A percentile compares a stretch with the other conserved stretches of the same genome.
Evolutionary conservation across 2,797 vertebrate species (phyloP).

Genomic region (Uromys caudimaculatus): DNA sequence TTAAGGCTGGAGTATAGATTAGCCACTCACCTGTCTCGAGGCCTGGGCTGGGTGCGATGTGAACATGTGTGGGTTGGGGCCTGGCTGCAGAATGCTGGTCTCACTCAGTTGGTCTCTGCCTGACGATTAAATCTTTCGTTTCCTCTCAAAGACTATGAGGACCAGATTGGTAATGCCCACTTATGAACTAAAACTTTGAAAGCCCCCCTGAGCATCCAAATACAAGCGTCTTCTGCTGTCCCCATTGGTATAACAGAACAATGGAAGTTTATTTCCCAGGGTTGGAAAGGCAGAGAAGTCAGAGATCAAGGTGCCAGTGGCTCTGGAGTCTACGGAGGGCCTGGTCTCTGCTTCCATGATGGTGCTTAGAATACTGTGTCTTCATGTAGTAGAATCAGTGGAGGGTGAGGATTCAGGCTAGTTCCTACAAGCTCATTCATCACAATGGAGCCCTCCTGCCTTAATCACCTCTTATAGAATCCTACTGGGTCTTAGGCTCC

Average conservation of each 20-base stretch:
- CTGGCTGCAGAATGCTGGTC: not conserved
- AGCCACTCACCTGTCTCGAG: fast-evolving
- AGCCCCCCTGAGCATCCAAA: too few relatives aligned
- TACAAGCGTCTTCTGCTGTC: not conserved
- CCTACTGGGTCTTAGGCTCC: not conserved
- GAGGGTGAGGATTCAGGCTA: not conserved
- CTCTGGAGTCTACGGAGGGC: not conserved
- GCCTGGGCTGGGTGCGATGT: not conserved
- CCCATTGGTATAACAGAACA: not conserved
- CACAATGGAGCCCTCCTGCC: not conserved
- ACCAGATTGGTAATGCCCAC: not conserved
- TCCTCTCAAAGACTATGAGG: not conserved
- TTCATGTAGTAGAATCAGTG: not conserved
- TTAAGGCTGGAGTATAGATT: too few relatives aligned
- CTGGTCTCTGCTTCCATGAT: not conserved
- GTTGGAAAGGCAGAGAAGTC: not conserved
- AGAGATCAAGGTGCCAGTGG: not conserved
- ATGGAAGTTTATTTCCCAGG: not conserved
- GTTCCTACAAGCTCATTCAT: not conserved
- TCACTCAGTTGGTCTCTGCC: not conserved
- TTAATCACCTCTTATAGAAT: not conserved
- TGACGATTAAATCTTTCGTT: not conserved
- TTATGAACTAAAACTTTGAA: constrained; percentile 7
- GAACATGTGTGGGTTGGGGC: not conserved
- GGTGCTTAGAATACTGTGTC: not conserved